phyloP scores from a whole-genome alignment of 1,140 invertebrate genomes.

The Drosophila lini region DNA sequence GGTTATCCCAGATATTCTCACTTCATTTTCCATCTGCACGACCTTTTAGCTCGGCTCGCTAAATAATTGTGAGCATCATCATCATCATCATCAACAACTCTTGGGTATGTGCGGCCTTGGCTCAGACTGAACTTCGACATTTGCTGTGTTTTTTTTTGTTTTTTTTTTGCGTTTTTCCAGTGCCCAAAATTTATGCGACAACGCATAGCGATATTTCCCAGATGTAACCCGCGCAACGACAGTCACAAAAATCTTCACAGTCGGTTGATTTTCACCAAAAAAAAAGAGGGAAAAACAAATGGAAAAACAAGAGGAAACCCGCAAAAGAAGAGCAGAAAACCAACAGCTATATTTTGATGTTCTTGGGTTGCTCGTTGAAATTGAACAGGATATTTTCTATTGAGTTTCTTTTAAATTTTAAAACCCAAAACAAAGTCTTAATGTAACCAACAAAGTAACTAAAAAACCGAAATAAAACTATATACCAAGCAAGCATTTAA shows the following conservation, averaged over 20 bases:
- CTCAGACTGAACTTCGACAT: slow-evolving; percentile 44
- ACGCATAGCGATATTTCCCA: slow-evolving; percentile 54
- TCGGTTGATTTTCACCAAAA: slow-evolving; percentile 34
- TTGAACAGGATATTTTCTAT: neutral
- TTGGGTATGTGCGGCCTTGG: slow-evolving; percentile 17
- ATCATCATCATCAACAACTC: slow-evolving; percentile 2
- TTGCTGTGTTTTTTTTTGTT: slow-evolving; percentile 18
- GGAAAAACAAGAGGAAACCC: neutral
- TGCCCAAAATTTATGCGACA: slow-evolving; percentile 48
- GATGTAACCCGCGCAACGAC: slow-evolving; percentile 39
- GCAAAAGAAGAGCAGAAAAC: neutral
- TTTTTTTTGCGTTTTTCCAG: slow-evolving; percentile 27
- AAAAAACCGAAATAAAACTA: neutral
- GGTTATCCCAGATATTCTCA: neutral
- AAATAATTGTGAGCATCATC: slow-evolving; percentile 27
- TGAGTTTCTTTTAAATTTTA: too few relatives aligned
- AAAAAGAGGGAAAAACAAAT: slow-evolving; percentile 1
- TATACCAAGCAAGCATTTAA: neutral
- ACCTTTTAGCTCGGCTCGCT: slow-evolving; percentile 11
- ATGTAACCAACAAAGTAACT: neutral
- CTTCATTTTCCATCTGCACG: slow-evolving; percentile 14
- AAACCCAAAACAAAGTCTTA: neutral
- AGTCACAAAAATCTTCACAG: slow-evolving; percentile 53
- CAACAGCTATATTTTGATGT: slow-evolving; percentile 13
- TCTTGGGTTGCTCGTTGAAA: neutral